Conservation (phyloP, 2,888 invertebrate genomes). For the Tyria jacobaeae region DNA sequence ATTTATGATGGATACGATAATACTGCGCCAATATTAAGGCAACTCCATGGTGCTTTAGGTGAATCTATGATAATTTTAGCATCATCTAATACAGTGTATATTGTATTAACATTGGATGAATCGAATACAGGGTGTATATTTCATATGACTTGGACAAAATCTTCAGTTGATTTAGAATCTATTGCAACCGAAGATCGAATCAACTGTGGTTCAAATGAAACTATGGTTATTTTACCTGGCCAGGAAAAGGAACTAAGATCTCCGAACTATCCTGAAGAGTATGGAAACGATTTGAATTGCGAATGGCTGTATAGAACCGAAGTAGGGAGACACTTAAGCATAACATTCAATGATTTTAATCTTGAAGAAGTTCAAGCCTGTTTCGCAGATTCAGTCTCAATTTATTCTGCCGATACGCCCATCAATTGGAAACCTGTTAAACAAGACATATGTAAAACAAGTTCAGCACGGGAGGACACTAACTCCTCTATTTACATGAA, state of each 20-base stretch:
- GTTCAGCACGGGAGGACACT: slow-evolving; percentile 59
- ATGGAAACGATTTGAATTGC: slow-evolving; percentile 88
- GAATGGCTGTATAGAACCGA: slow-evolving; percentile 90
- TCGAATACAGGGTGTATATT: slow-evolving; percentile 78
- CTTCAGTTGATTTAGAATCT: slow-evolving; percentile 31
- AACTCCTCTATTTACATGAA: slow-evolving; percentile 87
- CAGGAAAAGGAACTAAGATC: slow-evolving; percentile 82
- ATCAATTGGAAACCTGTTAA: slow-evolving; percentile 84
- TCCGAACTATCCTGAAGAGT: slow-evolving; percentile 92
- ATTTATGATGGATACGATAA: slow-evolving; percentile 92
- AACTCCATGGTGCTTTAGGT: slow-evolving; percentile 82
- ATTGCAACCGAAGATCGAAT: slow-evolving; percentile 34
- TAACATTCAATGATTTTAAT: slow-evolving; percentile 86
- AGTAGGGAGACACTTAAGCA: slow-evolving; percentile 86
- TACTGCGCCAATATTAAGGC: slow-evolving; percentile 85
- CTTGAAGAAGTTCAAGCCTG: slow-evolving; percentile 88
- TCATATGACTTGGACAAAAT: slow-evolving; percentile 66
- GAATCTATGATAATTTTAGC: slow-evolving; percentile 73
- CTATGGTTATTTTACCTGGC: slow-evolving; percentile 56
- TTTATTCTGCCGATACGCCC: slow-evolving; percentile 85
- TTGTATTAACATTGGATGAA: slow-evolving; percentile 81
- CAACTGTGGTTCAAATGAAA: slow-evolving; percentile 74
- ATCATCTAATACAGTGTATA: slow-evolving; percentile 88
- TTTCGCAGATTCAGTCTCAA: slow-evolving; percentile 87
- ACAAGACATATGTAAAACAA: slow-evolving; percentile 84